These are phyloP conservation scores for Drosophila suzukii DNA, from an alignment of 1,140 invertebrate species.

Conservation along the genomic window DNA sequence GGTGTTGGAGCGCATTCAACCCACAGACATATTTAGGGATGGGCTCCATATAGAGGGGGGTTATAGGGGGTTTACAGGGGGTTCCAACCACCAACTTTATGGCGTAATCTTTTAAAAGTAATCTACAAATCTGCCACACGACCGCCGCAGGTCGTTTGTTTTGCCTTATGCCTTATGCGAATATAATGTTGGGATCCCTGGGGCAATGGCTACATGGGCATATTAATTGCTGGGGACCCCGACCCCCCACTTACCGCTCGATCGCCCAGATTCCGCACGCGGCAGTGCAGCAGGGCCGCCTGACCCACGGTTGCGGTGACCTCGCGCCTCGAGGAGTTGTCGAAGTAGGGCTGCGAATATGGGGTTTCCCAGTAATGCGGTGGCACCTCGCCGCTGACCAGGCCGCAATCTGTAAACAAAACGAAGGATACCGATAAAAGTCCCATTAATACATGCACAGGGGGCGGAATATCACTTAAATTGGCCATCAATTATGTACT, in stretches of 20 bases:
- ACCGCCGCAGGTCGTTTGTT: conserved; percentile 78
- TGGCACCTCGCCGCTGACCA: conserved; percentile 81
- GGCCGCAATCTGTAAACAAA: conserved; percentile 64
- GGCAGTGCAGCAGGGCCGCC: conserved; percentile 93
- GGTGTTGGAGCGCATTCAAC: conserved; percentile 9
- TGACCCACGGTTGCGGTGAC: conserved; percentile 94
- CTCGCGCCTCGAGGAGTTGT: conserved; percentile 93
- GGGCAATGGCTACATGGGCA: conserved; percentile 19
- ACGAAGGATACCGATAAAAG: conserved; percentile 1
- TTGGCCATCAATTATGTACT: conserved; percentile 5
- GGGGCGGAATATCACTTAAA: conserved; percentile 8
- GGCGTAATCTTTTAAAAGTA: conserved; percentile 82
- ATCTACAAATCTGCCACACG: conserved; percentile 80
- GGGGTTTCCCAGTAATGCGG: conserved; percentile 85
- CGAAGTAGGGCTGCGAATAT: conserved; percentile 94
- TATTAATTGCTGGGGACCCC: conserved; percentile 64
- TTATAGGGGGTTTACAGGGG: neutral
- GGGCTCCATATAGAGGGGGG: neutral
- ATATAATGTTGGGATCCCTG: conserved; percentile 59
- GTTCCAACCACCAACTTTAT: conserved; percentile 76
- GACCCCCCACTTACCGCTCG: conserved; percentile 89
- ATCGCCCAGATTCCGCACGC: conserved; percentile 93
- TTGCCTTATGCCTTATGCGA: conserved; percentile 63
- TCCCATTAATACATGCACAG: conserved; percentile 3
- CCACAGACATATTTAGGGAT: conserved; percentile 4